These are phyloP conservation scores for Paradoxurus hermaphroditus DNA, from an alignment of 2,113 vertebrate species.

Conservation along the genomic window DNA sequence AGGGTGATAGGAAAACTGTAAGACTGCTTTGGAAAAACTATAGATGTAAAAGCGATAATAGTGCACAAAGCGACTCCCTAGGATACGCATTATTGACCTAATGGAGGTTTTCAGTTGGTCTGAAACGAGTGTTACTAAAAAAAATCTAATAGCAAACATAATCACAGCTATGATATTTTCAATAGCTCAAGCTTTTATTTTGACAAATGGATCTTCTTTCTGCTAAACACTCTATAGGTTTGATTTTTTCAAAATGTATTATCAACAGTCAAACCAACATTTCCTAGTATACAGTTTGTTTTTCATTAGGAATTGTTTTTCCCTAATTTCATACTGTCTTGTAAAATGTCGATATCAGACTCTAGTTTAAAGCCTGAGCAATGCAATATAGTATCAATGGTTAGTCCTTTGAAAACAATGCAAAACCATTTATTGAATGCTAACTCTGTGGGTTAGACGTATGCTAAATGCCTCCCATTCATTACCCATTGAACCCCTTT, in stretches of 20 bases:
- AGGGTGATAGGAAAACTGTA: not conserved
- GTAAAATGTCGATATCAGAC: not conserved
- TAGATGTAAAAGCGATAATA: not conserved
- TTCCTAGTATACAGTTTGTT: not conserved
- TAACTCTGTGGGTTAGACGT: not conserved
- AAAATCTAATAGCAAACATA: not conserved
- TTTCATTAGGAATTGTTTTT: not conserved
- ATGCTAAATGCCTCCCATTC: not conserved
- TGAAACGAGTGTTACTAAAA: not conserved
- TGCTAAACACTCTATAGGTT: not conserved
- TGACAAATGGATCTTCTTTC: not conserved
- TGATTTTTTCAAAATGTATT: not conserved
- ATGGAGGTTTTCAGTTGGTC: not conserved
- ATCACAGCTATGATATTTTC: not conserved
- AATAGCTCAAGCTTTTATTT: slow-evolving; percentile 23
- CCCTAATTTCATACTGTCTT: not conserved
- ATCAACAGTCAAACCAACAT: not conserved
- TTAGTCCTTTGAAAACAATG: not conserved
- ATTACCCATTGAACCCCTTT: not conserved
- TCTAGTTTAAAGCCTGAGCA: not conserved
- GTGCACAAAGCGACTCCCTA: not conserved
- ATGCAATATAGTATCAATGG: not conserved
- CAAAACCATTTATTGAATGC: not conserved
- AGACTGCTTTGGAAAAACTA: not conserved
- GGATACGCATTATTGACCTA: not conserved